Percentiles rank a stretch among this genome's conserved stretches.
These are phyloP conservation scores for Darevskia mixta DNA, from an alignment of 2,797 vertebrate species.

Conservation along the genomic window DNA sequence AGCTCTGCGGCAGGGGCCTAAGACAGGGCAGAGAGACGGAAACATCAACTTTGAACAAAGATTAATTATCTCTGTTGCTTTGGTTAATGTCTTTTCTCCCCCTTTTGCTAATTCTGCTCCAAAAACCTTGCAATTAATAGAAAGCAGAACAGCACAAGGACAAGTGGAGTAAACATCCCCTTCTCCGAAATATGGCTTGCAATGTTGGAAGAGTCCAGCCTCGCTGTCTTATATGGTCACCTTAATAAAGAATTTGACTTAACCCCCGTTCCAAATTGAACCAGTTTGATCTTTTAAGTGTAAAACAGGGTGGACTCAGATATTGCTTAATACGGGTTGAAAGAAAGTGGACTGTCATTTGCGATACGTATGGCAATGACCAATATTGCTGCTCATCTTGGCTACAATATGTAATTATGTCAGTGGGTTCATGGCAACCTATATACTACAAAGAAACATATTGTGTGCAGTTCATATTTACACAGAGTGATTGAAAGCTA, in stretches of 20 bases:
- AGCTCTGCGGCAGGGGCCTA: constrained; percentile 40
- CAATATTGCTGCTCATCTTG: background rate
- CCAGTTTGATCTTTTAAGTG: constrained; percentile 33
- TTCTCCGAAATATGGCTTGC: constrained; percentile 44
- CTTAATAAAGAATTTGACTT: constrained; percentile 45
- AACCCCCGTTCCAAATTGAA: constrained; percentile 54
- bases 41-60: constrained; percentile 76
- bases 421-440: background rate
- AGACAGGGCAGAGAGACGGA: constrained; percentile 68
- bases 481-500: background rate
- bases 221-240: constrained; percentile 24
- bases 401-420: background rate
- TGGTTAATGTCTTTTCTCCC: constrained; percentile 65
- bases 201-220: constrained; percentile 20
- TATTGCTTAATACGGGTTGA: too few relatives aligned
- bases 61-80: constrained; percentile 76
- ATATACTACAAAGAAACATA: background rate
- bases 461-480: background rate
- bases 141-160: constrained; percentile 46
- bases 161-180: constrained; percentile 33
- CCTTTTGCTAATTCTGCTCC: constrained; percentile 60
- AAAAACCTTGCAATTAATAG: constrained; percentile 50
- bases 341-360: background rate
- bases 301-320: background rate
- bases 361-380: background rate